Evolutionary conservation across 2,888 invertebrate genomes (phyloP).

Genomic region (Dexiosoma caninum): DNA sequence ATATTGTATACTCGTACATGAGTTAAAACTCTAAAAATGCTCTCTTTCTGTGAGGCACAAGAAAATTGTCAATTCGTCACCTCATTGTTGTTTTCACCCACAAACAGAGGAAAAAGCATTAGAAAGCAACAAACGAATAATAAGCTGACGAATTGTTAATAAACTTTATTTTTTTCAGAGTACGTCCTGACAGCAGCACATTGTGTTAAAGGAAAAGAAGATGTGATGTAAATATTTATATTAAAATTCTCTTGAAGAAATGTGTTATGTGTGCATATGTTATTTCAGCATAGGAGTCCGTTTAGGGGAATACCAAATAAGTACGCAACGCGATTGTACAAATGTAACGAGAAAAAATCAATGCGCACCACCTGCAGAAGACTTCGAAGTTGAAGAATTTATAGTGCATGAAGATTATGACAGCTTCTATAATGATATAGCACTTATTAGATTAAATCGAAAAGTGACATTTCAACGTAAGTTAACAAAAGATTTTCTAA

Average conservation of each 20-base stretch:
- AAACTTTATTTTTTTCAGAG: slow-evolving; percentile 44
- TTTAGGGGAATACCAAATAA: slow-evolving; percentile 71
- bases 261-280: too few relatives aligned
- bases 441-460: slow-evolving; percentile 67
- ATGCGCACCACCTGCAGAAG: slow-evolving; percentile 69
- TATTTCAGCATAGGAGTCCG: slow-evolving; percentile 68
- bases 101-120: too few relatives aligned
- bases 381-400: slow-evolving; percentile 68
- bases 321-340: slow-evolving; percentile 67
- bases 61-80: too few relatives aligned
- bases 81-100: too few relatives aligned
- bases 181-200: slow-evolving; percentile 72
- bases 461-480: slow-evolving; percentile 68
- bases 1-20: too few relatives aligned
- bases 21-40: too few relatives aligned
- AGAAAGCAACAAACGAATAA: too few relatives aligned
- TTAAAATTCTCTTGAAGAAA: too few relatives aligned
- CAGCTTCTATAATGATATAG: slow-evolving; percentile 68
- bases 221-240: slow-evolving; percentile 66
- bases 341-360: slow-evolving; percentile 66
- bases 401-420: slow-evolving; percentile 54
- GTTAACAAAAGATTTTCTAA: slow-evolving; percentile 8
- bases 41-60: too few relatives aligned
- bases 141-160: too few relatives aligned
- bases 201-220: slow-evolving; percentile 65